Conservation (phyloP, 2,888 invertebrate species). For the Apoda limacodes region DNA sequence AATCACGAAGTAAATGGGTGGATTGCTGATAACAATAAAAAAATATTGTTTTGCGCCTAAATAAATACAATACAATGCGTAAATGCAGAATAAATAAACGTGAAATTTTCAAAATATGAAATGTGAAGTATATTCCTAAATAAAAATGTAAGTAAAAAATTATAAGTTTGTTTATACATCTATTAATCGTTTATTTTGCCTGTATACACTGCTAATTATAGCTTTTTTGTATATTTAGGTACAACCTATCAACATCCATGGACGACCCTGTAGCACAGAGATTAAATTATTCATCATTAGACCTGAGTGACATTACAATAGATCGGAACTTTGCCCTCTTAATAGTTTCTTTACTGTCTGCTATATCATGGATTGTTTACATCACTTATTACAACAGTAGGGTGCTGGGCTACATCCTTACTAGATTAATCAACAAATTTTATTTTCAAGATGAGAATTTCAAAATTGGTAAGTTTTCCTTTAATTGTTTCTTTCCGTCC, state of each 20-base stretch:
- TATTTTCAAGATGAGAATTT: constrained; percentile 88
- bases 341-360: constrained; percentile 83
- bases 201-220: constrained; percentile 25
- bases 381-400: constrained; percentile 96
- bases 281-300: constrained; percentile 72
- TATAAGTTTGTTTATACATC: too few relatives aligned
- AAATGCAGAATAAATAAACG: too few relatives aligned
- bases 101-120: too few relatives aligned
- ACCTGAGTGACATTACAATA: constrained; percentile 71
- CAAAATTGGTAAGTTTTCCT: constrained; percentile 79
- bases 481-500: too few relatives aligned
- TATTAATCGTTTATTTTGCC: too few relatives aligned
- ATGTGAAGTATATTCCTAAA: too few relatives aligned
- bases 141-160: too few relatives aligned
- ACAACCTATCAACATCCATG: constrained; percentile 37
- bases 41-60: too few relatives aligned
- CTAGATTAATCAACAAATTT: constrained; percentile 88
- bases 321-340: constrained; percentile 82
- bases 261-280: constrained; percentile 48
- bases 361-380: constrained; percentile 93
- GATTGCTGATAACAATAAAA: too few relatives aligned
- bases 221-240: constrained; percentile 35
- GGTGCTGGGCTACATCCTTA: constrained; percentile 89
- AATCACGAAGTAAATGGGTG: too few relatives aligned
- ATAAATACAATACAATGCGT: too few relatives aligned